A percentile compares a stretch with the other conserved stretches of the same genome.
These are phyloP conservation scores for Okamejei kenojei DNA, from an alignment of 2,797 vertebrate species.

Conservation along the genomic window DNA sequence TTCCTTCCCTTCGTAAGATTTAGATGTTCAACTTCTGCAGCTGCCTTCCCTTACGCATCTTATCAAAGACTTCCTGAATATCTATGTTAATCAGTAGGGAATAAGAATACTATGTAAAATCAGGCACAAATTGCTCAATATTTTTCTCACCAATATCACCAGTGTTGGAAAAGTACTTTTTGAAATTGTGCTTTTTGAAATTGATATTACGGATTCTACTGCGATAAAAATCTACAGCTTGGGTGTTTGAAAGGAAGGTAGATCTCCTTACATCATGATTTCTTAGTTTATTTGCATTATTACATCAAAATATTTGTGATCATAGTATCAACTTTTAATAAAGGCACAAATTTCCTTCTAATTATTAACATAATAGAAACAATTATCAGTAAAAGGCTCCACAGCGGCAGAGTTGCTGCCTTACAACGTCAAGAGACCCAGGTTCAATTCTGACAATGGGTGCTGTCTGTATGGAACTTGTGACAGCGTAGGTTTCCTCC, in stretches of 20 bases:
- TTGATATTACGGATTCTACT: background rate
- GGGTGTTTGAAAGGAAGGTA: background rate
- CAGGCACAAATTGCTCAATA: background rate
- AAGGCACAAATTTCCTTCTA: background rate
- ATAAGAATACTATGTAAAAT: background rate
- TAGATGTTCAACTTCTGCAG: background rate
- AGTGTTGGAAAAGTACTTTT: background rate
- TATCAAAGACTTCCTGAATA: background rate
- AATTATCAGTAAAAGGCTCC: background rate
- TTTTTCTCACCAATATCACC: background rate
- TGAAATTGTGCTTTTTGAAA: background rate
- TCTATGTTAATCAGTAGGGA: background rate
- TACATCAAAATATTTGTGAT: background rate
- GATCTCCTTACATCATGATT: background rate
- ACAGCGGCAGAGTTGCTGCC: too few species aligned
- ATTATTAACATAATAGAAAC: background rate
- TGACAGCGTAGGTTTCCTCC: too few species aligned
- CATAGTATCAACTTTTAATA: background rate
- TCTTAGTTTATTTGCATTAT: background rate
- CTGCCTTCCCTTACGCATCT: background rate
- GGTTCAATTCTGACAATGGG: too few species aligned
- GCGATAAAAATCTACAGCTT: background rate
- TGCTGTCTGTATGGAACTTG: too few species aligned
- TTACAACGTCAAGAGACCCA: too few species aligned
- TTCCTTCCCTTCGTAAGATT: background rate